Evolutionary conservation across 2,797 vertebrate genomes (phyloP).

Genomic region (Phaenicophaeus curvirostris): DNA sequence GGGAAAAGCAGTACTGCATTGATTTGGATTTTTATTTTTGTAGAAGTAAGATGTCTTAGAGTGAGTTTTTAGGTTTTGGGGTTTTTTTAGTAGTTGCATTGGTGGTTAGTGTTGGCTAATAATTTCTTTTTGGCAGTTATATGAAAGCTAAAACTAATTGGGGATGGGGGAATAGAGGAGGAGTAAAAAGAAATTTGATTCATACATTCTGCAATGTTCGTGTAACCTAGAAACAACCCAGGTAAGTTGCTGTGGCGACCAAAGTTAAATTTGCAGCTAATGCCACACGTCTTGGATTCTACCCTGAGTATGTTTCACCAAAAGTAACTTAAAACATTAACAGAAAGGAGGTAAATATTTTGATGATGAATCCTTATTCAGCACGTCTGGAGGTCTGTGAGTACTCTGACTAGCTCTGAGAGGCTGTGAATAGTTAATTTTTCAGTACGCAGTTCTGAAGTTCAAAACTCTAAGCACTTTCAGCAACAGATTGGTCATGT

Average conservation of each 20-base stretch:
- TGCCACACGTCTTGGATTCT: fast-evolving
- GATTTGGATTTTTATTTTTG: background rate
- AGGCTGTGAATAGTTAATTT: constrained; percentile 58
- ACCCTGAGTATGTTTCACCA: background rate
- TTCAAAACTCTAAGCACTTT: constrained; percentile 61
- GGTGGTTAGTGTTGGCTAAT: background rate
- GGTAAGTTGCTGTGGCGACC: background rate
- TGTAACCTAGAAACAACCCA: background rate
- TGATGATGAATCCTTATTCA: background rate
- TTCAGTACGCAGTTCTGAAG: constrained; percentile 47
- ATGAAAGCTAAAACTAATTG: background rate
- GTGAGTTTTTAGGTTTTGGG: background rate
- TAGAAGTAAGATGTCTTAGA: background rate
- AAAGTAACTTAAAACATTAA: background rate
- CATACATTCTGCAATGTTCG: background rate
- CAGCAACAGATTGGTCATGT: constrained; percentile 42
- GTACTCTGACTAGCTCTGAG: background rate
- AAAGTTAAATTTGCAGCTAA: background rate
- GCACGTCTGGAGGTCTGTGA: background rate
- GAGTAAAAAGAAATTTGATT: background rate
- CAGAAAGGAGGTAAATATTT: background rate
- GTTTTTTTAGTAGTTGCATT: background rate
- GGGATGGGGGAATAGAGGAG: no score
- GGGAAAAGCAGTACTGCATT: background rate
- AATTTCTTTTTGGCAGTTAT: background rate